Evolutionary conservation across 23 tunicate species (phyloP), one percentile per base, ranked within the genome.

Genomic region (Diplosoma virens): DNA sequence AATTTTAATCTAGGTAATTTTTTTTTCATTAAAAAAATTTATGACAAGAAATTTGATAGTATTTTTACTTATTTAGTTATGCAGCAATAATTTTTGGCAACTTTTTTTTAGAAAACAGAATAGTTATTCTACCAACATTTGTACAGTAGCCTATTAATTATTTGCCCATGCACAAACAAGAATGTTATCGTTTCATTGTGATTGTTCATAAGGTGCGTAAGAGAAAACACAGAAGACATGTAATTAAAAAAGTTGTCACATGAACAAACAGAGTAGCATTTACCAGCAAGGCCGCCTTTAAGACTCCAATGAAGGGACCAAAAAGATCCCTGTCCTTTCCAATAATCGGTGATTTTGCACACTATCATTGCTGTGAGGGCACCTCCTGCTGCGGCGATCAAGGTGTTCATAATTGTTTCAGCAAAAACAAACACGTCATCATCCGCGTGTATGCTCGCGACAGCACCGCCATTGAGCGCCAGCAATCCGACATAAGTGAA

Each of bases 381-480:
- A 22, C 80, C 93, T 0, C 79, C 55, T 3, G 91, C 33, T 1
- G 88, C 98, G 25, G 79, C 84, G 4, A 93, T 21, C 0, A 86
- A 47, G 3, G 98, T 93, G 77, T 93, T 93, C 47, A 63, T 76
- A 30, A 81, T 59, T 11, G 98, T 79, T 22, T 47, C 36, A 1
- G 93, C 85, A 56, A 93, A 36, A 11, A 58, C 76, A 7, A 59
- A 75, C 2, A 83, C 89, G 48, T 73, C 79, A 2, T 65, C 84
- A 0, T 58, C 70, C 24, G 55, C 32, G 3, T 76, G 56, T 28
- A 93, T 81, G 23, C 81, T 47, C 32, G 75, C 69, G 24, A 81
- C 88, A 11, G 98, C 86, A 6, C 98, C 98, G 22, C 98, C 98
- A 65, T 93, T 93, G 60, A 93, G 86, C 22, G 98, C 98, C 77